Conservation (phyloP, 2,888 invertebrate genomes). For the Ectemnius continuus region DNA sequence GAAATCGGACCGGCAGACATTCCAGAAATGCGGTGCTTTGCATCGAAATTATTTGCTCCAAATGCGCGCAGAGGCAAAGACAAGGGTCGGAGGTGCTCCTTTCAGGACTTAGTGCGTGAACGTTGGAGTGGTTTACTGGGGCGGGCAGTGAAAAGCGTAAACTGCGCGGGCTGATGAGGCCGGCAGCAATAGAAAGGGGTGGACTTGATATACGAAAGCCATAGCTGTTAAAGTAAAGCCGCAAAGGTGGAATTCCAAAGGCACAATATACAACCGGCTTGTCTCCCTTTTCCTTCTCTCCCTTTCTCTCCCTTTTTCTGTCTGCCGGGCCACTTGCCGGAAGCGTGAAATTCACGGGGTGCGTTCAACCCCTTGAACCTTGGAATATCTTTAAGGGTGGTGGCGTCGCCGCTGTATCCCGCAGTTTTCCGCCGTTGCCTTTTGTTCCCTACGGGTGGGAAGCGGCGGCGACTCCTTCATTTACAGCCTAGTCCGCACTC, state of each 20-base stretch:
- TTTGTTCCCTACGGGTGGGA: neutral
- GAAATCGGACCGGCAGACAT: too few relatives aligned
- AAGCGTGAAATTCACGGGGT: constrained; percentile 4
- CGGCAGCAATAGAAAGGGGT: too few relatives aligned
- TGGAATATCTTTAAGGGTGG: constrained; percentile 1
- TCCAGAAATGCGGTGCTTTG: neutral
- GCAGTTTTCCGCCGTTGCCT: constrained; percentile 6
- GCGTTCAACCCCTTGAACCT: neutral
- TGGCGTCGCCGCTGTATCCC: constrained; percentile 9
- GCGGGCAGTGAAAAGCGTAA: too few relatives aligned
- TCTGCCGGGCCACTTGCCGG: neutral
- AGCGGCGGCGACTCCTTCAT: neutral
- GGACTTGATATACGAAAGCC: constrained; percentile 10
- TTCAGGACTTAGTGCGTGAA: too few relatives aligned
- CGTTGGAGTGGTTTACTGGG: too few relatives aligned
- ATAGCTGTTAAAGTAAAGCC: constrained; percentile 2
- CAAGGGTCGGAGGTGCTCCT: too few relatives aligned
- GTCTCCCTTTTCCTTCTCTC: too few relatives aligned
- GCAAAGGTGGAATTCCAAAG: constrained; percentile 5
- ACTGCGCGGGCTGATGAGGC: too few relatives aligned
- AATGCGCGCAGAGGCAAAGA: too few relatives aligned
- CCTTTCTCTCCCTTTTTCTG: too few relatives aligned
- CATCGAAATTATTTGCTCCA: constrained; percentile 5
- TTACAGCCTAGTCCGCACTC: neutral
- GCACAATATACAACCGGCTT: constrained; percentile 14